These are phyloP conservation scores for Lobophora halterata DNA, from an alignment of 2,888 invertebrate genomes.

Conservation along the genomic window DNA sequence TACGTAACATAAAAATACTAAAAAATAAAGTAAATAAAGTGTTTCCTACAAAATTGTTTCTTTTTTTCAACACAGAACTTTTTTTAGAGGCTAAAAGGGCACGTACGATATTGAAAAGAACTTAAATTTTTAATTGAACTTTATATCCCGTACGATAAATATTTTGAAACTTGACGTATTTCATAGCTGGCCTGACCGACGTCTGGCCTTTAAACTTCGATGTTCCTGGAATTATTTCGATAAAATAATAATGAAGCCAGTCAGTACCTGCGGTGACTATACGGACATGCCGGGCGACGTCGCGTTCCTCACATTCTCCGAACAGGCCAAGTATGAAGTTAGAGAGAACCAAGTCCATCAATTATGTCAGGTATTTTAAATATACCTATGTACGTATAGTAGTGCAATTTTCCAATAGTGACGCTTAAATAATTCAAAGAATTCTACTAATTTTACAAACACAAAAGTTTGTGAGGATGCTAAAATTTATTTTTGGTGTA, in stretches of 20 bases:
- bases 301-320: slow-evolving; percentile 56
- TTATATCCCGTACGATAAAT: slow-evolving; percentile 28
- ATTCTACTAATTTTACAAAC: not conserved
- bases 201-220: slow-evolving; percentile 25
- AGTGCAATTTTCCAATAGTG: slow-evolving; percentile 10
- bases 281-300: slow-evolving; percentile 48
- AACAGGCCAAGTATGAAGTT: slow-evolving; percentile 59
- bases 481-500: too few relatives aligned
- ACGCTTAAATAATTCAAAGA: not conserved
- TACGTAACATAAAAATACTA: too few relatives aligned
- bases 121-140: slow-evolving; percentile 25
- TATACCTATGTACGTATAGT: too few relatives aligned
- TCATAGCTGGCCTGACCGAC: slow-evolving; percentile 21
- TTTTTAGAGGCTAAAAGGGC: too few relatives aligned
- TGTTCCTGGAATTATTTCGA: slow-evolving; percentile 37
- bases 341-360: slow-evolving; percentile 41
- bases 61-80: too few relatives aligned
- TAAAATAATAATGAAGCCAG: slow-evolving; percentile 66
- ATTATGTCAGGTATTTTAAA: slow-evolving; percentile 53
- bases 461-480: too few relatives aligned
- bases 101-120: too few relatives aligned
- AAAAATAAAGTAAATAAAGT: too few relatives aligned
- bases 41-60: too few relatives aligned
- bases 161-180: slow-evolving; percentile 31
- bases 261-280: slow-evolving; percentile 57